Base-by-base conservation (phyloP, 2,797 vertebrate species). In the Notamacropus eugenii region DNA sequence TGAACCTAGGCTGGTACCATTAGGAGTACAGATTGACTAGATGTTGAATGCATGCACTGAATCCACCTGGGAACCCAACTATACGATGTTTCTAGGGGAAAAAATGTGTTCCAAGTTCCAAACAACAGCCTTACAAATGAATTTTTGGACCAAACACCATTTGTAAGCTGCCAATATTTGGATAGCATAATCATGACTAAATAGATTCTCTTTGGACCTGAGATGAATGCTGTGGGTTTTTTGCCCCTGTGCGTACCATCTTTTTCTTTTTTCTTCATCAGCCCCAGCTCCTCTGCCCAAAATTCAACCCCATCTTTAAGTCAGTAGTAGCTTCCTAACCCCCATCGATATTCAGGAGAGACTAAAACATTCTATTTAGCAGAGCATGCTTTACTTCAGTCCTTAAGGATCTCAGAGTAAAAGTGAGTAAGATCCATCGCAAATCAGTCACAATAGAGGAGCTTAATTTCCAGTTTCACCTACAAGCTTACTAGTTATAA, bases 291-390 rank as follows among this genome's bases (percentile, higher is more conserved):
- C 9, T 93, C 62, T 93, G 50, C 31, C 29, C 22, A n/a, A 94
- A 50, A 62, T 29, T 93, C 93, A 94, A 34, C 55, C 93, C 90
- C 56, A 24, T 28, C 92, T 93, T 90, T 46, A 91, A 96, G 50
- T 57, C 67, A 91, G 55, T 11, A 94, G 58, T 52, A 55, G 56
- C n/a, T 54, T 22, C 34, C 91, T 46, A 82, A 24, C 13, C 9
- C 40, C 74, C 46, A n/a, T 82, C 74, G 46, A 82, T 46, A 46
- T 46, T 46, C 0, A 82, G 40, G 74, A 82, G 8, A 82, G 5
- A 82, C 19, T 46, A 82, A 46, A 82, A 22, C 74, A 24, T 46
- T 82, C 74, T 46, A 46, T 82, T 9, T 8, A 40, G n/a, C 19
- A 13, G 57, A 62, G 55, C 34, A 28, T 3, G 90, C 93, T 8